These are phyloP conservation scores for Drosophila punjabiensis DNA, from an alignment of 1,140 invertebrate genomes.

Conservation along the genomic window DNA sequence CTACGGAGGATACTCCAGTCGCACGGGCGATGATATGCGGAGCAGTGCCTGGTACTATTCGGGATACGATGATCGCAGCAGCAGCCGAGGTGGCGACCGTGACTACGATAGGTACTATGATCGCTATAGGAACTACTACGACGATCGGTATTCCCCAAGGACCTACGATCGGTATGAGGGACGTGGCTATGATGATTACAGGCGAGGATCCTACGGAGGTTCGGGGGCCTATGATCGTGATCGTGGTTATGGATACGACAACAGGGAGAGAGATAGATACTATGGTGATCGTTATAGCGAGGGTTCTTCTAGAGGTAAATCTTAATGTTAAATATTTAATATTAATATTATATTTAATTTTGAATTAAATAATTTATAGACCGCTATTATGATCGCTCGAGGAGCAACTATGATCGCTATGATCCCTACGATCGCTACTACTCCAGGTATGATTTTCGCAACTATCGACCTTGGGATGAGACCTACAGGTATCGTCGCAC, in stretches of 20 bases:
- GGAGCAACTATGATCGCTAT: slow-evolving; percentile 70
- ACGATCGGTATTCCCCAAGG: slow-evolving; percentile 73
- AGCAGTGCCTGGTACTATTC: slow-evolving; percentile 73
- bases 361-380: slow-evolving; percentile 38
- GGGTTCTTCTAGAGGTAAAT: slow-evolving; percentile 48
- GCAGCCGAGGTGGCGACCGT: slow-evolving; percentile 41
- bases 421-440: slow-evolving; percentile 83
- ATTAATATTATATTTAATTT: no score
- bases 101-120: slow-evolving; percentile 68
- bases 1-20: slow-evolving; percentile 66
- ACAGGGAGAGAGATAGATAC: slow-evolving; percentile 66
- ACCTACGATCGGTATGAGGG: slow-evolving; percentile 85
- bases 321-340: not conserved
- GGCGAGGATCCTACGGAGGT: slow-evolving; percentile 46
- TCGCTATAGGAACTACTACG: slow-evolving; percentile 49
- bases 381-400: slow-evolving; percentile 78
- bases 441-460: slow-evolving; percentile 85
- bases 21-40: slow-evolving; percentile 57
- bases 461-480: slow-evolving; percentile 86
- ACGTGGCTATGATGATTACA: slow-evolving; percentile 78
- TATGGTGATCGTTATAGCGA: slow-evolving; percentile 77
- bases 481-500: slow-evolving; percentile 83
- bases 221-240: slow-evolving; percentile 58
- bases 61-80: slow-evolving; percentile 67
- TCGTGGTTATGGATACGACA: slow-evolving; percentile 66